Evolutionary conservation across 2,113 vertebrate genomes (phyloP), one percentile per base, ranked within the genome.

Genomic region (Cyprinodon tularosa): DNA sequence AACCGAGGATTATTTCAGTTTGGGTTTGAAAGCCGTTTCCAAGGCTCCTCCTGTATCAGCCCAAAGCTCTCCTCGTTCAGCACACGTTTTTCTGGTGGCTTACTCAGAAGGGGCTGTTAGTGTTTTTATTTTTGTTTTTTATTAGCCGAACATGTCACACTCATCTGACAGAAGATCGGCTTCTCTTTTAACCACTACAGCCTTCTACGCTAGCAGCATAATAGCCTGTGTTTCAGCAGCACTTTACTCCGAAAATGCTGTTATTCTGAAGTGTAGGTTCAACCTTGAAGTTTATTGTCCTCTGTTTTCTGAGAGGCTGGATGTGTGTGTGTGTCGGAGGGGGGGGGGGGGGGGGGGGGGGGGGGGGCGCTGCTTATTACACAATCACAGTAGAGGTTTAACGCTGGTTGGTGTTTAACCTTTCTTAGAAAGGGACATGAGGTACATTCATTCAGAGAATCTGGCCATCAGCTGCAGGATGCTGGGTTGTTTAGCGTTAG

Each of bases 321-420:
- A 29, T n/a, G 15, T 57, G 15, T 7, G 20, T 20, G 8, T 57
- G 17, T 20, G 17, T 50, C 7, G 17, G 14, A 50, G 15, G 14
- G 48, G n/a, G n/a, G n/a, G n/a, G n/a, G n/a, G n/a, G n/a, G n/a
- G 1, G 1, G 29, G 0, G 1, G 1, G 1, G 29, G 0, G 1
- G 29, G 29, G 29, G 29, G 29, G 29, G 29, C 1, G 29, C 29
- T 29, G 48, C 48, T 50, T 50, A 50, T 50, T 50, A 20, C 48
- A 50, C 6, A 15, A 50, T 50, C 15, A 15, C 48, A 17, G 5
- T 50, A 2, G 15, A 20, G 14, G 7, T 50, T 50, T 20, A 17
- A 20, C 48, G 17, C 13, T 50, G 13, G 47, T 50, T 15, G 15
- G 15, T 50, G 15, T 50, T 50, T 17, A 50, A 50, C 15, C 48